These are phyloP conservation scores for Antennarius maculatus DNA, from an alignment of 2,797 vertebrate genomes.

Conservation along the genomic window DNA sequence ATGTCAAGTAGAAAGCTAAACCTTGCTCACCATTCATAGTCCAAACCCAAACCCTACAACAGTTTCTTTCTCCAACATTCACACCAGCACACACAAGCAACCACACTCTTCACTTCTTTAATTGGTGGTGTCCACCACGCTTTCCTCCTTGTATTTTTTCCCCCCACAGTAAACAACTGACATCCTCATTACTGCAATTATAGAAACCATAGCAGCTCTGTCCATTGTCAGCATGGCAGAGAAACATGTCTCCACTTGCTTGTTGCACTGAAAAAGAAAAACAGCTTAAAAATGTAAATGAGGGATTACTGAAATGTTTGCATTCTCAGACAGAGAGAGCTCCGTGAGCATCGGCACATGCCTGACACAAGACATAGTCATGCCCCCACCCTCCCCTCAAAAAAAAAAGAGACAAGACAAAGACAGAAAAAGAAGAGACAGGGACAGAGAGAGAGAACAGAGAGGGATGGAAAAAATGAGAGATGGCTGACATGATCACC, in stretches of 20 bases:
- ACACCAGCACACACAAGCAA: neutral
- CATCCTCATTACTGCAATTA: constrained; percentile 51
- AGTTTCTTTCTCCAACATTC: constrained; percentile 2
- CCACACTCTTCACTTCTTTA: constrained; percentile 21
- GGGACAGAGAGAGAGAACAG: constrained; percentile 35
- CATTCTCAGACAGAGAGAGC: constrained; percentile 55
- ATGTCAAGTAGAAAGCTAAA: constrained; percentile 8
- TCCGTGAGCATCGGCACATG: constrained; percentile 68
- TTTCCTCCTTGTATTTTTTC: constrained; percentile 28
- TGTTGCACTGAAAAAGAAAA: constrained; percentile 50
- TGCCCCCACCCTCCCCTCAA: constrained; percentile 20
- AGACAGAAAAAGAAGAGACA: constrained; percentile 25
- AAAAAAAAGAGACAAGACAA: constrained; percentile 16
- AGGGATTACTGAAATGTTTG: constrained; percentile 58
- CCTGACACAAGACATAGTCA: constrained; percentile 63
- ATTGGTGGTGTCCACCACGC: constrained; percentile 41
- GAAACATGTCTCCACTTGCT: constrained; percentile 49
- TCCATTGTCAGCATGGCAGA: constrained; percentile 43
- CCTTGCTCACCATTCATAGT: constrained; percentile 5
- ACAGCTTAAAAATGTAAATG: constrained; percentile 64
- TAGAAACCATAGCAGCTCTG: constrained; percentile 57
- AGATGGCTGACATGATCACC: constrained; percentile 44
- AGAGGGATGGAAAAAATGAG: constrained; percentile 25
- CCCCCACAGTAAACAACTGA: constrained; percentile 33
- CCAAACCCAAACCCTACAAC: neutral